Conservation (phyloP, 30 jellyfish, hydroid and myxozoan species). For the Aurelia aurita complex sp. Pacific region DNA sequence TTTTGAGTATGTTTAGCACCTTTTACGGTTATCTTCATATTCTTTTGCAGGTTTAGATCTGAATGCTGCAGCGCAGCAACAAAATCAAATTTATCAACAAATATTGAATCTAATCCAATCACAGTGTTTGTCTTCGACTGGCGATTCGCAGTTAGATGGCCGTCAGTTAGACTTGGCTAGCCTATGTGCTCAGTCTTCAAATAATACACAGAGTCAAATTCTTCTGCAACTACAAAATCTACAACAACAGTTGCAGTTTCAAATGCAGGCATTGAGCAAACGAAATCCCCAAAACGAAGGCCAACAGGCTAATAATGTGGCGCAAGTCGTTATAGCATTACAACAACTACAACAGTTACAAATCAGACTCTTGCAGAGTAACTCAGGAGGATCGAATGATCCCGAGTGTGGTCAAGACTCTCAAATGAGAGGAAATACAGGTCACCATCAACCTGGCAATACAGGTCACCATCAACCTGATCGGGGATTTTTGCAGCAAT, state of each 20-base stretch:
- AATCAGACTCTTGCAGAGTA: slow-evolving; percentile 15
- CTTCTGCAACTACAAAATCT: slow-evolving; percentile 21
- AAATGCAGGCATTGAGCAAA: slow-evolving; percentile 35
- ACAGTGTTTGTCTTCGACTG: too few relatives aligned
- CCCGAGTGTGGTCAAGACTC: too few relatives aligned
- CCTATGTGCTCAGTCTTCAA: slow-evolving; percentile 6
- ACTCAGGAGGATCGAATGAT: not conserved
- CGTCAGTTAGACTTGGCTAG: not conserved
- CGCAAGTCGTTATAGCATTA: slow-evolving; percentile 9
- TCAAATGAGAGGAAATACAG: too few relatives aligned
- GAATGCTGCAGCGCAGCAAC: not conserved
- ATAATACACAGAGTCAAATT: slow-evolving; percentile 11
- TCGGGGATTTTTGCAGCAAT: too few relatives aligned
- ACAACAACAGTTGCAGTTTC: slow-evolving; percentile 49
- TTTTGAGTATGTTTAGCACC: too few relatives aligned
- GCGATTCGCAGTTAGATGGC: not conserved
- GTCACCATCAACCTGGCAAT: too few relatives aligned
- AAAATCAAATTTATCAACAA: too few relatives aligned
- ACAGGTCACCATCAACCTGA: too few relatives aligned
- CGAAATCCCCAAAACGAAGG: slow-evolving; percentile 25
- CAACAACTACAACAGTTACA: slow-evolving; percentile 50
- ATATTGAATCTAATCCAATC: too few relatives aligned
- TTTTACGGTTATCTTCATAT: too few relatives aligned
- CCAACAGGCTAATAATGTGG: slow-evolving; percentile 16
- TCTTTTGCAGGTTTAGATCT: too few relatives aligned